Evolutionary conservation across 2,888 invertebrate species (phyloP), one percentile per base, ranked within the genome.

Genomic region (Leucophenga maculata): DNA sequence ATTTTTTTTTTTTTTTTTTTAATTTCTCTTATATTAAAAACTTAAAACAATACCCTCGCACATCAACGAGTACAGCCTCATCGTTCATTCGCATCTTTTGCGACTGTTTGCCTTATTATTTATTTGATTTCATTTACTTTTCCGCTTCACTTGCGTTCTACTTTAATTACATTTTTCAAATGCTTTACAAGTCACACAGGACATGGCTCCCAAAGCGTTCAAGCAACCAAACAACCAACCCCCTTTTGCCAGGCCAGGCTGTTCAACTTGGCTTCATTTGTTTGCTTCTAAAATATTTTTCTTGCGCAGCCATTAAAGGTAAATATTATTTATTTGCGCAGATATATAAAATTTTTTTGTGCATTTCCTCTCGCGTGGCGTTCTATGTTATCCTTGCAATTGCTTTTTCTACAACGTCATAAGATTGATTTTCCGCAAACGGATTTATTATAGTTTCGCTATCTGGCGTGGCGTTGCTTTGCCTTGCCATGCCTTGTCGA

Each of bases 371-470:
- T 8, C n/a, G 22, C n/a, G 14, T n/a, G 52, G 8, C 13, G 26
- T 18, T 1, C 67, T 55, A 31, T 52, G 11, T 31, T 52, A 50
- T 50, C 26, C 48, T 48, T 60, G 60, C 39, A 39, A 39, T 31
- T 11, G 14, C 16, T 20, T 32, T 68, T 60, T 68, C 60, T 60
- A 68, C 54, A 46, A 54, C 54, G 55, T 68, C 68, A 68, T 22
- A 68, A 64, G 68, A 68, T 68, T 68, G 68, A 68, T 68, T 68
- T 68, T 54, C 50, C 20, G 8, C 55, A 64, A 46, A 44, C 22
- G 39, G 26, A 31, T 55, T 68, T 44, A 54, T 64, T n/a, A 26
- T 31, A 50, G 60, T 68, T 68, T 26, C 55, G 54, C 55, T 44
- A n/a, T 68, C 46, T 44, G 59, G 14, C 9, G 26, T 65, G 11